These are phyloP conservation scores for Caenorhabditis imperialis DNA, from an alignment of 2,888 invertebrate genomes.

Conservation along the genomic window DNA sequence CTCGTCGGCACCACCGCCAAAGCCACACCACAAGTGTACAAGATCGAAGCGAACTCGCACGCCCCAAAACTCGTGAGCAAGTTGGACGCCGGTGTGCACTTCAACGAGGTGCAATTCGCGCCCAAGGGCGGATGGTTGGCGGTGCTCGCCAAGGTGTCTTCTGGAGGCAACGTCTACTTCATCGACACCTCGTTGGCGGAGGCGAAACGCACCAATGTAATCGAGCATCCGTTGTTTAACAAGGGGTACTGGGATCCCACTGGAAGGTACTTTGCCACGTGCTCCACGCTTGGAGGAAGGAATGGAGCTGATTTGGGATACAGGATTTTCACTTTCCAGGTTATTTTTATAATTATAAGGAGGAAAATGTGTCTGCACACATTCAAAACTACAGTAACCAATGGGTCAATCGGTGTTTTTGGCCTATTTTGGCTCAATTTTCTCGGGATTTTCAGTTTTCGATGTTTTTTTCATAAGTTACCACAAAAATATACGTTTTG, in stretches of 20 bases:
- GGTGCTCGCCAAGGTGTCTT: constrained; percentile 73
- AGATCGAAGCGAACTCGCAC: constrained; percentile 72
- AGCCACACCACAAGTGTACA: constrained; percentile 73
- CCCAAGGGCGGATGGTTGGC: constrained; percentile 82
- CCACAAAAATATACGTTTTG: no score
- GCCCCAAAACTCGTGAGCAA: constrained; percentile 72
- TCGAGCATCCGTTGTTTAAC: constrained; percentile 69
- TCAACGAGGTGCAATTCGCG: constrained; percentile 72
- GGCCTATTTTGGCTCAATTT: no score
- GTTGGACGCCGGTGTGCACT: constrained; percentile 73
- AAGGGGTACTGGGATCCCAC: constrained; percentile 98
- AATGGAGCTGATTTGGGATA: constrained; percentile 85
- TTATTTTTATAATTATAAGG: no score
- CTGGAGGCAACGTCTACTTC: constrained; percentile 75
- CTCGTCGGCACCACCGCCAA: constrained; percentile 85
- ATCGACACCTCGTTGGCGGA: constrained; percentile 73
- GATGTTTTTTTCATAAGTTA: no score
- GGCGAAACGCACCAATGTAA: constrained; percentile 67
- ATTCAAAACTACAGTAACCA: no score
- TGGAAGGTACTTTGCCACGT: constrained; percentile 94
- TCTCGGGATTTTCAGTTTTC: no score
- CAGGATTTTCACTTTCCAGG: constrained; percentile 99
- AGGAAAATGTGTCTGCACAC: no score
- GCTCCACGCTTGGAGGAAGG: constrained; percentile 90
- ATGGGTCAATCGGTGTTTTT: no score